Base-by-base conservation (phyloP, 2,888 invertebrate genomes). In the Agonopterix subpropinquella region DNA sequence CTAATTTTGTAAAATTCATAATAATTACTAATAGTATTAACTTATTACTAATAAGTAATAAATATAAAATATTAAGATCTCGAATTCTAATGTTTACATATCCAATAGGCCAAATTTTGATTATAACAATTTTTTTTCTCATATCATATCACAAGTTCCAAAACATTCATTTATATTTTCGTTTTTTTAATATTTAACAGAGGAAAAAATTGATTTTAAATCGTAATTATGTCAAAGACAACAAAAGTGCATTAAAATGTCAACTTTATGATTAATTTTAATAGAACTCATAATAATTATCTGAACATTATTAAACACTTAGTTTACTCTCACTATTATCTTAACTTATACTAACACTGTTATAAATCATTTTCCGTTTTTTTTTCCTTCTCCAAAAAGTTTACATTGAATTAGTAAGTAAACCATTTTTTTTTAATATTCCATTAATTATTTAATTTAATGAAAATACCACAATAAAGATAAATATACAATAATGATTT, bases 81-180 rank as follows among this genome's bases (percentile, higher is more conserved):
- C 44, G 18, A 47, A 39, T 53, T 51, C 15, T 39, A 47, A 50
- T 57, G 56, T 65, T 61, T 61, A 60, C 57, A 55, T 54, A 61
- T 54, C 57, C 64, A 57, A 65, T 79, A 78, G 79, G 79, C 78
- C 78, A 70, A 74, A 70, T 64, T 53, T 63, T 63, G 51, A 65
- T 58, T 61, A 28, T 28, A 61, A 58, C 54, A 42, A 42, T 62
- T 62, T 57, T 53, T 56, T 57, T 28, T 28, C 28, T 64, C 37
- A n/a, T 41, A 56, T 62, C 62, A 57, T 72, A 75, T 72, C 70
- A 77, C 61, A 72, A 67, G 63, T 13, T 60, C 53, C 54, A 63
- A 59, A 65, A 61, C 58, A 58, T 61, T 58, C 53, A 56, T 11
- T 59, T 53, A 59, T 54, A 47, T 49, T 48, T 52, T 53, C 54